Conservation (phyloP, 2,888 invertebrate genomes). For the Abrostola triplasia region DNA sequence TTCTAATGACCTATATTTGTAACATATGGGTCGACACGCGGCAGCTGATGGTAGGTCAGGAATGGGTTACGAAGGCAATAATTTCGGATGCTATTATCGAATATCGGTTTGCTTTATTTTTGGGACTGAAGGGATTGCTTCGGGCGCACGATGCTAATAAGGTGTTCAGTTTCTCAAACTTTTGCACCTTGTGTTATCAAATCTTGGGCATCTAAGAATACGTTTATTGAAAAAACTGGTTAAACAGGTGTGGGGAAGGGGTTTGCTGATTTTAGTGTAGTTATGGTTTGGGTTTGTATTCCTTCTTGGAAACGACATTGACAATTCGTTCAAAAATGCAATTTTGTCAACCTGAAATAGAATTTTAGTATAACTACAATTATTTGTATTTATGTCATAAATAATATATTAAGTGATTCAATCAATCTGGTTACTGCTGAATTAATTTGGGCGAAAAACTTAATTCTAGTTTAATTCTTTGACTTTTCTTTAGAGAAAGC, state of each 20-base stretch:
- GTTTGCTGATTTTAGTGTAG: slow-evolving; percentile 53
- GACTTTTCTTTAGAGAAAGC: too few species aligned
- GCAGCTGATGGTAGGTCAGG: slow-evolving; percentile 84
- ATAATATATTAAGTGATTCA: too few species aligned
- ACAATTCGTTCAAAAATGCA: neutral
- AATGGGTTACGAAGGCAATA: slow-evolving; percentile 78
- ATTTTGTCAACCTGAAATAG: neutral
- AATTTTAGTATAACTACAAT: neutral
- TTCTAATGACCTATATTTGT: slow-evolving; percentile 82
- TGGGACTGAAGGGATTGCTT: slow-evolving; percentile 67
- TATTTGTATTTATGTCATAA: too few species aligned
- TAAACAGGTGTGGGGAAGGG: slow-evolving; percentile 72
- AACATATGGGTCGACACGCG: slow-evolving; percentile 76
- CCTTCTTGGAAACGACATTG: slow-evolving; percentile 4
- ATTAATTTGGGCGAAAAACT: too few species aligned
- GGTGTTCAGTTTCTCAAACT: slow-evolving; percentile 74
- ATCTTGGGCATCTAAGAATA: slow-evolving; percentile 68
- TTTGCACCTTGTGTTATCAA: slow-evolving; percentile 85
- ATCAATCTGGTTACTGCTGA: too few species aligned
- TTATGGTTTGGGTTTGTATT: slow-evolving; percentile 35
- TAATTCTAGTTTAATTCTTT: too few species aligned
- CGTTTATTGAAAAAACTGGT: slow-evolving; percentile 73
- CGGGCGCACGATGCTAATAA: slow-evolving; percentile 76
- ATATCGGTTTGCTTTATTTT: slow-evolving; percentile 83
- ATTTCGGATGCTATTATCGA: slow-evolving; percentile 79